Evolutionary conservation across 2,888 invertebrate species (phyloP), one percentile per base, ranked within the genome.

Genomic region (Romanomermis culicivorax): DNA sequence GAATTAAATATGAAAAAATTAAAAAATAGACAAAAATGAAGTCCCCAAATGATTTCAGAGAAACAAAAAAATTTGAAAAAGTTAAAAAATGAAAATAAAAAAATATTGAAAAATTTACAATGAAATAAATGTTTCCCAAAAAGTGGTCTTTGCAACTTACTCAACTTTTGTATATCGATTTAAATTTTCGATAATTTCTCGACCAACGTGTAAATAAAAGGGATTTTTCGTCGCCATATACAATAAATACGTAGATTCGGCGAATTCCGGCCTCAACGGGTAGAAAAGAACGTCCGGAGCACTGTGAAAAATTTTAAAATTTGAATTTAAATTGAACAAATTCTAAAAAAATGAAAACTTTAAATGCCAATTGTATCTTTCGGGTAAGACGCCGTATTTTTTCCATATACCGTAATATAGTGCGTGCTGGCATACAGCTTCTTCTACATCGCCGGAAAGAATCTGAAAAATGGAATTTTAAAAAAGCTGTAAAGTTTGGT

Each of bases 181-280:
- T 7, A 54, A 29, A 49, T 42, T 55, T 55, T 74, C 68, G 50
- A 78, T 66, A 49, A 79, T 77, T 56, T 78, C 77, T 53, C 70
- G 65, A 7, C 78, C 79, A 25, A 79, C 78, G 66, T 78, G 77
- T 51, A 78, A 71, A 66, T 79, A 79, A 64, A 78, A 79, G 26
- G 78, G 78, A 65, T 77, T 78, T 64, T 74, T 76, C 1, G 78
- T 79, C 1, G 78, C 78, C 61, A 68, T 73, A 63, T 77, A 79
- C 7, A 79, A 68, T 36, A 77, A 69, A 66, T 79, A 79, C 1
- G 78, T 79, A 1, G 77, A 77, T 67, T 79, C 79, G 1, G 76
- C 73, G 45, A 79, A 72, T 63, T 79, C 79, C 23, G 78, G 78
- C 20, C 78, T 65, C 17, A 79, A 69, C n/a, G 78, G 78, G 62